Base-by-base conservation (phyloP, 2,113 vertebrate genomes). In the Grantiella picta region DNA sequence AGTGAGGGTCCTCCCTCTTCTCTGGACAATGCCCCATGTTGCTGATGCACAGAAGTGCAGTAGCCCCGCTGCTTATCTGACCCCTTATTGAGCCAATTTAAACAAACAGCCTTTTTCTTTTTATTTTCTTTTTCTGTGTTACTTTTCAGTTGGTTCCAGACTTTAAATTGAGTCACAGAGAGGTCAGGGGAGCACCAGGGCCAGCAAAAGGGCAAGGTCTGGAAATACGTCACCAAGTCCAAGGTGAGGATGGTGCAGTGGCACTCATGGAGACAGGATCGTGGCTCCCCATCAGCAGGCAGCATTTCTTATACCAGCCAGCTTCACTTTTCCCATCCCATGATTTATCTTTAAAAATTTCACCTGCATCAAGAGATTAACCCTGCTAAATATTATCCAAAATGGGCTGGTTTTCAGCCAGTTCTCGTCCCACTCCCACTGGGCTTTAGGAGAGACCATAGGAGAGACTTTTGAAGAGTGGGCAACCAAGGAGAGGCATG, bases 71-170 rank as follows among this genome's bases (percentile, higher is more conserved):
- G 65, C 66, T 83, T 80, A 83, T 94, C 85, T 57, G 54, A 77
- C 71, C 76, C 6, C 27, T 83, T 77, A 40, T 60, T 69, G 79
- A 93, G 63, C 20, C 71, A 38, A 45, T 77, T 95, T 92, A 85
- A 92, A 92, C n/a, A 91, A 90, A 87, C 40, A 27, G 10, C 5
- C 3, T 25, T 5, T 15, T 17, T 20, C 28, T 20, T 3, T 33
- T 31, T 15, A 21, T n/a, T 33, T 29, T 7, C 9, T 28, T 29
- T 28, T 21, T 4, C 40, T 45, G 23, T 14, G 15, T 77, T 92
- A 20, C 35, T 82, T 80, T 90, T 93, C 64, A 45, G 50, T 75
- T 89, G 50, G n/a, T 88, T 88, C 93, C 92, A 93, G 86, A 54
- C 68, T 86, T 88, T 24, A 61, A 65, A 38, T 12, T 66, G 59